Percentiles rank a stretch among this genome's conserved stretches.
Conservation (phyloP, 2,797 vertebrate species). For the Cryptoblepharus egeriae region DNA sequence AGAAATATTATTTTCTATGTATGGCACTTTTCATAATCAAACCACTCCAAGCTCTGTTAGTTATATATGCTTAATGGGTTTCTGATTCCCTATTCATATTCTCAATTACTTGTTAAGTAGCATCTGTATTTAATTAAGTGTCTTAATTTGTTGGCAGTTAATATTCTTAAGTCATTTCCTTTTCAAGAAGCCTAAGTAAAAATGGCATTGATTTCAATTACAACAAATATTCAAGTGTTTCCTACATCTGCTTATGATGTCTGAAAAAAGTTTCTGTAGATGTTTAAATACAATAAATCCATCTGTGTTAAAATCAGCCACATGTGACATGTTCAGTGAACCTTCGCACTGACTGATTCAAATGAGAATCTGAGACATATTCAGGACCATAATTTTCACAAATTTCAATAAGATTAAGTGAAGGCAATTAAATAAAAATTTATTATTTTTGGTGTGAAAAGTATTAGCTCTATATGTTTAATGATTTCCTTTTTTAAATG, state of each 20-base stretch:
- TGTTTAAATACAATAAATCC: slow-evolving; percentile 52
- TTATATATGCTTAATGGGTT: slow-evolving; percentile 51
- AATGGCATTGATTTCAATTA: slow-evolving; percentile 53
- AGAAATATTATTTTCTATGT: not conserved
- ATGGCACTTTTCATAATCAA: not conserved
- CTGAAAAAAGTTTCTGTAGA: slow-evolving; percentile 41
- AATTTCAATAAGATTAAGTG: not conserved
- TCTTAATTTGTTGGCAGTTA: slow-evolving; percentile 68
- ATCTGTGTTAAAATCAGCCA: slow-evolving; percentile 31
- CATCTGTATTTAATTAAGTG: slow-evolving; percentile 71
- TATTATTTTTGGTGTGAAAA: not conserved
- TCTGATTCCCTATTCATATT: slow-evolving; percentile 62
- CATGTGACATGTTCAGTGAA: slow-evolving; percentile 4
- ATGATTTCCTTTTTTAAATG: not conserved
- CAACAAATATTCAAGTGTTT: slow-evolving; percentile 45
- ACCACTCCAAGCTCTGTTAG: slow-evolving; percentile 12
- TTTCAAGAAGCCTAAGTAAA: slow-evolving; percentile 59
- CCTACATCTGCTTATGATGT: slow-evolving; percentile 57
- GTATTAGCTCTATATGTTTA: slow-evolving; percentile 1
- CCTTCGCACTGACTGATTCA: slow-evolving; percentile 1
- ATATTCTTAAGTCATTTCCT: slow-evolving; percentile 66
- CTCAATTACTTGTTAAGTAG: slow-evolving; percentile 56
- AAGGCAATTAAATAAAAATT: not conserved
- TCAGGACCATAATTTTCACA: not conserved
- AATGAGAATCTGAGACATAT: not conserved